Conservation (phyloP, 1,140 invertebrate species). For the Elymnias hypermnestra region DNA sequence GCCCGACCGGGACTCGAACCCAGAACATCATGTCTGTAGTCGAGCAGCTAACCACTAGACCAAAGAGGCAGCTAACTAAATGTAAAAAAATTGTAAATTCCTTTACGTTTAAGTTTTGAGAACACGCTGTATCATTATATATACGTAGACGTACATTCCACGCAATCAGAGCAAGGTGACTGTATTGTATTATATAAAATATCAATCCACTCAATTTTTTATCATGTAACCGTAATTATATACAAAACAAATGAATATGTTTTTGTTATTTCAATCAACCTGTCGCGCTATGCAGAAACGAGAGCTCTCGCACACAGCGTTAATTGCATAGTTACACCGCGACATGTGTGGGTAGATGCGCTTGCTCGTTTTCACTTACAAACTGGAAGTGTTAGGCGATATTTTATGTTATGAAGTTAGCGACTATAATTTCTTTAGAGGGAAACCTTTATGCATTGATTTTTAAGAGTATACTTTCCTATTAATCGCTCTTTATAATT, state of each 20-base stretch:
- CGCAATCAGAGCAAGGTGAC: too few relatives aligned
- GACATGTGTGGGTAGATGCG: slow-evolving; percentile 15
- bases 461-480: slow-evolving; percentile 12
- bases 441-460: slow-evolving; percentile 12
- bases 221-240: slow-evolving; percentile 4
- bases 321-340: slow-evolving; percentile 18
- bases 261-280: slow-evolving; percentile 16
- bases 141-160: too few relatives aligned
- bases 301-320: slow-evolving; percentile 25
- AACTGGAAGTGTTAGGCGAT: slow-evolving; percentile 31
- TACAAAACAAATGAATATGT: slow-evolving; percentile 15
- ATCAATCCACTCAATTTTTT: too few relatives aligned
- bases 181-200: too few relatives aligned
- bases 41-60: too few relatives aligned
- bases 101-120: too few relatives aligned
- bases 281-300: slow-evolving; percentile 26
- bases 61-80: too few relatives aligned
- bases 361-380: slow-evolving; percentile 29
- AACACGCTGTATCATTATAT: too few relatives aligned
- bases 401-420: slow-evolving; percentile 16
- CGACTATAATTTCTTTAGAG: slow-evolving; percentile 18
- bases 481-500: slow-evolving; percentile 14
- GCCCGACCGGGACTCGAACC: too few relatives aligned
- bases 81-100: too few relatives aligned
- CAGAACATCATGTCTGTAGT: too few relatives aligned